These are phyloP conservation scores for Rhogogaster chlorosoma DNA, from an alignment of 2,888 invertebrate genomes.

Conservation along the genomic window DNA sequence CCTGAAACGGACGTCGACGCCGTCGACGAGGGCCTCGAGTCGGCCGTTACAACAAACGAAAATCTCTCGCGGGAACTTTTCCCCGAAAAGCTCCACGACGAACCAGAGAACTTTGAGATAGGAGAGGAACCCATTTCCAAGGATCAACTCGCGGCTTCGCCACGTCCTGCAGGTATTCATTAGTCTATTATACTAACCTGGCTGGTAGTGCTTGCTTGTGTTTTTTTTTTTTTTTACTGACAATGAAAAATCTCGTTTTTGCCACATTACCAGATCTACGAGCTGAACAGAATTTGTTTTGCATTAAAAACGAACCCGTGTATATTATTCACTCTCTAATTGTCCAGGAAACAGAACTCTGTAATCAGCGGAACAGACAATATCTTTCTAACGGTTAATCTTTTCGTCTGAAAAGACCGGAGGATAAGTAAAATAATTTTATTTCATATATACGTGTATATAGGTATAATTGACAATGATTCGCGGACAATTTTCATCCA, in stretches of 20 bases:
- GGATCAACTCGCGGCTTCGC: background rate
- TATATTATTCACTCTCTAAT: background rate
- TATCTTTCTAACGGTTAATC: too few relatives aligned
- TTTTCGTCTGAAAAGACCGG: too few relatives aligned
- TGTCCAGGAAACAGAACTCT: background rate
- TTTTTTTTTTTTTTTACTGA: background rate
- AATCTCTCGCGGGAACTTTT: constrained; percentile 65
- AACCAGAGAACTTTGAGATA: constrained; percentile 57
- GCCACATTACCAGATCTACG: background rate
- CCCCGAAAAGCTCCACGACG: constrained; percentile 68
- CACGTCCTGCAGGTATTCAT: background rate
- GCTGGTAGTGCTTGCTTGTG: background rate
- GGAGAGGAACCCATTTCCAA: background rate
- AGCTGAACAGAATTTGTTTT: background rate
- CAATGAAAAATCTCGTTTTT: background rate
- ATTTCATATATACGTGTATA: background rate
- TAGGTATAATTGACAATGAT: background rate
- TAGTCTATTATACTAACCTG: background rate
- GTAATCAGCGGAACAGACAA: background rate
- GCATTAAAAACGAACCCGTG: too few relatives aligned
- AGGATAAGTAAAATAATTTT: background rate
- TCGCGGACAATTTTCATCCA: background rate
- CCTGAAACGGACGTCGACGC: constrained; percentile 89
- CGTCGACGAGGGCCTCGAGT: constrained; percentile 78
- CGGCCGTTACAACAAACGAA: constrained; percentile 61